These are phyloP conservation scores for Bufo gargarizans DNA, from an alignment of 2,113 vertebrate species.

Conservation along the genomic window DNA sequence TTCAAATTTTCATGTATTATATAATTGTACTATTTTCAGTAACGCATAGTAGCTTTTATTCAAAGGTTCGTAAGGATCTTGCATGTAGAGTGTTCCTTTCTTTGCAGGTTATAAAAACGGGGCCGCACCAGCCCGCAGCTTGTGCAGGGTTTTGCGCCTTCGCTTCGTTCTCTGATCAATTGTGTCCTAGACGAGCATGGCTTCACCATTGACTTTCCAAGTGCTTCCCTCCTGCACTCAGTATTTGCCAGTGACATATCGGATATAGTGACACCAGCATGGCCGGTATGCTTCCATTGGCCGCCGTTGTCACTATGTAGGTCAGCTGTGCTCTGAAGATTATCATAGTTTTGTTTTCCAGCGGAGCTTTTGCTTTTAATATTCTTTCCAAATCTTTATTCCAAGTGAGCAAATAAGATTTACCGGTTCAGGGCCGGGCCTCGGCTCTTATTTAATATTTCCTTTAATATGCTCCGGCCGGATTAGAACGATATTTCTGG, in stretches of 20 bases:
- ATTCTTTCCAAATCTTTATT: constrained; percentile 73
- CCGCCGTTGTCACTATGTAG: constrained; percentile 67
- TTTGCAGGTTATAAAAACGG: no score
- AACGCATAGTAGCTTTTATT: no score
- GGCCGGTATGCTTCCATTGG: background rate
- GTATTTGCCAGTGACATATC: background rate
- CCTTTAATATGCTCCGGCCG: constrained; percentile 74
- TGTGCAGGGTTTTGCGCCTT: background rate
- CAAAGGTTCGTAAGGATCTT: no score
- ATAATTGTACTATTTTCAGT: no score
- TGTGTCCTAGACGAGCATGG: background rate
- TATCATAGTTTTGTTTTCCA: constrained; percentile 77
- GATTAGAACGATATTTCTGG: constrained; percentile 80
- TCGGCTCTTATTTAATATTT: constrained; percentile 61
- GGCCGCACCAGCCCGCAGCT: no score
- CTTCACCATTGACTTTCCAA: background rate
- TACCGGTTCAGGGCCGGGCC: constrained; percentile 69
- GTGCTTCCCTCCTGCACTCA: background rate
- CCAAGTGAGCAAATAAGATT: constrained; percentile 82
- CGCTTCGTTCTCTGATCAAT: background rate
- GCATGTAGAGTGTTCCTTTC: no score
- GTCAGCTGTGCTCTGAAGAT: constrained; percentile 83
- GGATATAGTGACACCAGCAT: no score
- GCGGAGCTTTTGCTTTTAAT: constrained; percentile 73
- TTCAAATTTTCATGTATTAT: no score